These are phyloP conservation scores for Strigamia transsilvanica DNA, from an alignment of 2,888 invertebrate species.

Conservation along the genomic window DNA sequence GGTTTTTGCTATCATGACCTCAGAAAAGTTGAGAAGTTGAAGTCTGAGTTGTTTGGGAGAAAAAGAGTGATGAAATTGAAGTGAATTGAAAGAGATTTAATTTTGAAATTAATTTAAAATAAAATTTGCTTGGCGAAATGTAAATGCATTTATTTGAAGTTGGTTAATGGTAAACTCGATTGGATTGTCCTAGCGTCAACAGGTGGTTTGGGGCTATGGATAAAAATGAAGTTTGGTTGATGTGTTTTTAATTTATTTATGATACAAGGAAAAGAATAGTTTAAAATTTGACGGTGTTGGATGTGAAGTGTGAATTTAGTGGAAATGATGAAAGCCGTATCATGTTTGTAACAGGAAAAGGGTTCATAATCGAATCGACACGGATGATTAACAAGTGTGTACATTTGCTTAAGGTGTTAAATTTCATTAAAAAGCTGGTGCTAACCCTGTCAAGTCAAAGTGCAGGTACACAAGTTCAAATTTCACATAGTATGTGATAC, in stretches of 20 bases:
- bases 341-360: constrained; percentile 33
- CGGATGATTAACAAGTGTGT: constrained; percentile 35
- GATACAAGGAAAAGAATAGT: not conserved
- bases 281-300: not conserved
- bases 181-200: constrained; percentile 10
- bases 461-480: constrained; percentile 26
- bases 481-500: constrained; percentile 8
- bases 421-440: constrained; percentile 4
- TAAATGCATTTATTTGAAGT: too few species aligned
- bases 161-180: not conserved
- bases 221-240: not conserved
- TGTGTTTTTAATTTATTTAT: not conserved
- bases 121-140: too few species aligned
- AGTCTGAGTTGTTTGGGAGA: not conserved
- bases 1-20: constrained; percentile 9
- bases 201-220: not conserved
- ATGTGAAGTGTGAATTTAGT: not conserved
- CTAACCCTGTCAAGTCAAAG: constrained; percentile 15
- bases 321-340: constrained; percentile 13
- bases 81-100: not conserved
- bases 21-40: not conserved
- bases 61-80: not conserved
- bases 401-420: not conserved
- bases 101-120: not conserved
- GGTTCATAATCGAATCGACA: constrained; percentile 10